These are phyloP conservation scores for Cepaea nemoralis DNA, from an alignment of 1,140 invertebrate species.

Conservation along the genomic window DNA sequence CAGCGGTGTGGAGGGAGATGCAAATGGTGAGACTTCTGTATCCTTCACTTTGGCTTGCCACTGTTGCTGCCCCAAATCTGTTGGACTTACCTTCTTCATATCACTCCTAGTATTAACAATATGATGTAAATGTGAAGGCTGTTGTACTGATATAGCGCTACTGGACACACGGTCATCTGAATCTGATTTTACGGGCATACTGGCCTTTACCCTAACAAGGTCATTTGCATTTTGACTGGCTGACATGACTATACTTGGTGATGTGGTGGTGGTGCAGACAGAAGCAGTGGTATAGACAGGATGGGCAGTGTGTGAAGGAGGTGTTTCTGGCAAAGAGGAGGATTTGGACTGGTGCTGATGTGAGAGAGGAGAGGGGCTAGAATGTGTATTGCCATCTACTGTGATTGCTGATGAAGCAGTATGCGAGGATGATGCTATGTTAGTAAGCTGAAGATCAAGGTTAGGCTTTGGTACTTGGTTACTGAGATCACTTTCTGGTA, in stretches of 20 bases:
- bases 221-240: conserved; percentile 42
- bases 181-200: not conserved
- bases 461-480: conserved; percentile 4
- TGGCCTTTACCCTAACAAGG: not conserved
- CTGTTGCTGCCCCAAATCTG: not conserved
- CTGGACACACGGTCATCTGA: not conserved
- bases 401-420: not conserved
- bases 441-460: conserved; percentile 28
- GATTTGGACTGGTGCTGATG: not conserved
- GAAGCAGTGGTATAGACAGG: not conserved
- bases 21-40: conserved; percentile 19
- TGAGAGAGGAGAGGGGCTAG: not conserved
- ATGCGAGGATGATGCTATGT: conserved; percentile 17
- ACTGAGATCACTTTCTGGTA: not conserved
- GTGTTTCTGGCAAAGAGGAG: not conserved
- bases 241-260: not conserved
- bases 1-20: conserved; percentile 3
- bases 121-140: not conserved
- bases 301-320: conserved; percentile 1
- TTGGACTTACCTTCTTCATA: conserved; percentile 31
- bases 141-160: not conserved
- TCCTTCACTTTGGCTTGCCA: conserved; percentile 6
- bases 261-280: not conserved
- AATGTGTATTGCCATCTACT: not conserved
- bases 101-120: not conserved